phyloP scores from a whole-genome alignment of 2,888 invertebrate species.

The Saturnia pavonia region DNA sequence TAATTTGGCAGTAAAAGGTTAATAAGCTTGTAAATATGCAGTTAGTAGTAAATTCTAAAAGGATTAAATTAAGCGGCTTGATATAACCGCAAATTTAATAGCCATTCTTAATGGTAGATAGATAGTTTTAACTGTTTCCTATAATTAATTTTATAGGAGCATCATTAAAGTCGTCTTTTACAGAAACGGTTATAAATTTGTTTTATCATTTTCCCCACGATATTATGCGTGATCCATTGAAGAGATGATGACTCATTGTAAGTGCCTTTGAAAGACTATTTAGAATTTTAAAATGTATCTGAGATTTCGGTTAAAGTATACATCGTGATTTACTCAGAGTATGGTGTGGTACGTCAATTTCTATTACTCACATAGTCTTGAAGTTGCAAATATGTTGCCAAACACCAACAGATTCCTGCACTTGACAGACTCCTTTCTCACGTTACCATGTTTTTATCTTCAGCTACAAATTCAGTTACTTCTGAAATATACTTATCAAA shows the following conservation, averaged over 20 bases:
- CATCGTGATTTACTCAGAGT: no score
- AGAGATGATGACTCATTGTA: not conserved
- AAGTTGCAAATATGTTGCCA: no score
- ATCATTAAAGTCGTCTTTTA: not conserved
- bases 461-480: no score
- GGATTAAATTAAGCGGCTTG: not conserved
- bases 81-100: constrained; percentile 4
- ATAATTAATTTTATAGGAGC: constrained; percentile 1
- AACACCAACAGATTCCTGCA: no score
- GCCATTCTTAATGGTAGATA: not conserved
- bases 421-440: no score
- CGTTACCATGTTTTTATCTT: no score
- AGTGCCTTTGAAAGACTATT: not conserved
- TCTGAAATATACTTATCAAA: no score
- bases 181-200: constrained; percentile 27
- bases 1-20: constrained; percentile 6
- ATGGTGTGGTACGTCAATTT: no score
- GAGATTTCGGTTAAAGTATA: not conserved
- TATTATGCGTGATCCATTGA: not conserved
- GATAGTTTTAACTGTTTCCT: constrained; percentile 4
- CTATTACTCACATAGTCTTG: no score
- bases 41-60: not conserved
- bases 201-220: not conserved
- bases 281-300: not conserved
- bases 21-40: not conserved